phyloP scores from a whole-genome alignment of 2,888 invertebrate genomes.

The Idaea straminata region DNA sequence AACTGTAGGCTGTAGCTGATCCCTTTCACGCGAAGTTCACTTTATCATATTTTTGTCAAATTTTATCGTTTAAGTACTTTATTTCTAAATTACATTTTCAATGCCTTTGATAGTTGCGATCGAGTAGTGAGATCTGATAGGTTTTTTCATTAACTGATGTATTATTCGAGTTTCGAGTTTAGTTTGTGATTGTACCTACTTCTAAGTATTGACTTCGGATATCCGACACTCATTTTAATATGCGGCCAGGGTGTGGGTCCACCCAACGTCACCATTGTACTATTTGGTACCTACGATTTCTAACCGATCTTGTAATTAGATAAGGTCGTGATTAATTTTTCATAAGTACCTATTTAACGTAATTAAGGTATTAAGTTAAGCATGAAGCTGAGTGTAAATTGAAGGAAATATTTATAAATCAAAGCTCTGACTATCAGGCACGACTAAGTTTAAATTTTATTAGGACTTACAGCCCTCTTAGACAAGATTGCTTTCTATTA shows the following conservation, averaged over 20 bases:
- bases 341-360: background rate
- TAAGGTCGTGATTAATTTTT: constrained; percentile 42
- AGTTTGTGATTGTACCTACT: constrained; percentile 51
- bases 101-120: too few species aligned
- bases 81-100: too few species aligned
- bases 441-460: too few species aligned
- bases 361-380: background rate
- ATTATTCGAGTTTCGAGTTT: background rate
- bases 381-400: too few species aligned
- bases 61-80: too few species aligned
- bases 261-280: constrained; percentile 49
- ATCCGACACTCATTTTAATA: constrained; percentile 74
- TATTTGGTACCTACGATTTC: constrained; percentile 66
- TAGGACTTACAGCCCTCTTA: too few species aligned
- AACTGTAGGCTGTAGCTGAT: too few species aligned
- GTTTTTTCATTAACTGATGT: background rate
- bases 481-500: too few species aligned
- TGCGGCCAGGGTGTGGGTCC: constrained; percentile 45
- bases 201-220: constrained; percentile 56
- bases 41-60: too few species aligned
- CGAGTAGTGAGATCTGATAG: background rate
- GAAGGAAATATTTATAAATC: too few species aligned
- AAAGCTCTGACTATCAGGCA: too few species aligned
- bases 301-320: constrained; percentile 71
- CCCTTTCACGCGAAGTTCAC: too few species aligned